Evolutionary conservation across 1,140 invertebrate species (phyloP).

Genomic region (Ruditapes philippinarum): DNA sequence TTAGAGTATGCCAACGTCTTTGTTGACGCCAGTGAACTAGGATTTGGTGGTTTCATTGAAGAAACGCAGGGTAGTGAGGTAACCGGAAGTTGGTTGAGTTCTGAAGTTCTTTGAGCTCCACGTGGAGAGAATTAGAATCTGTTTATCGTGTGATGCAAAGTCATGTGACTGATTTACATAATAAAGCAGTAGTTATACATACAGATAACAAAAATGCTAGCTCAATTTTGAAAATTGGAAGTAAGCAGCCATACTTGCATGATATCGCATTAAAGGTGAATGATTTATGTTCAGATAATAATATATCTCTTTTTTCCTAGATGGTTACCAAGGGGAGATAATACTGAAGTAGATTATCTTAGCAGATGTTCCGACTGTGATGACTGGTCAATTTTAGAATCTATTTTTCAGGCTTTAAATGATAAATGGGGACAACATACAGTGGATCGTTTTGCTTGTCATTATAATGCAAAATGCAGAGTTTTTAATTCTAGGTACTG

Average conservation of each 20-base stretch:
- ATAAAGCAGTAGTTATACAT: not conserved
- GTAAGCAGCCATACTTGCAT: conserved; percentile 29
- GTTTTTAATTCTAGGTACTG: conserved; percentile 53
- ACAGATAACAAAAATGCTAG: conserved; percentile 29
- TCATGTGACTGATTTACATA: not conserved
- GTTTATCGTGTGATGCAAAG: conserved; percentile 4
- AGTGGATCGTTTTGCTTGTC: conserved; percentile 25
- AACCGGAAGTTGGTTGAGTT: not conserved
- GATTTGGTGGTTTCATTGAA: not conserved
- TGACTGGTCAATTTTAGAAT: conserved; percentile 42
- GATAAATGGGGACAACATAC: conserved; percentile 29
- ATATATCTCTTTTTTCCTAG: not conserved
- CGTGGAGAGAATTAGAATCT: conserved; percentile 32
- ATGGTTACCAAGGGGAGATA: conserved; percentile 52
- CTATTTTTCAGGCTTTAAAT: conserved; percentile 25
- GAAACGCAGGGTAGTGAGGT: not conserved
- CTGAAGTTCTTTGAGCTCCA: not conserved
- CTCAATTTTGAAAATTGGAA: conserved; percentile 13
- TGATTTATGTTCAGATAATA: conserved; percentile 16
- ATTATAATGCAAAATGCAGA: conserved; percentile 51
- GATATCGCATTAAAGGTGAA: conserved; percentile 26
- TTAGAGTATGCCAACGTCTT: not conserved
- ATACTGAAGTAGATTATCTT: conserved; percentile 33
- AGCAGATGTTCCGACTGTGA: conserved; percentile 36
- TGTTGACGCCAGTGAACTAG: not conserved